Conservation (phyloP, 2,888 invertebrate species). For the Dryomyza anilis region DNA sequence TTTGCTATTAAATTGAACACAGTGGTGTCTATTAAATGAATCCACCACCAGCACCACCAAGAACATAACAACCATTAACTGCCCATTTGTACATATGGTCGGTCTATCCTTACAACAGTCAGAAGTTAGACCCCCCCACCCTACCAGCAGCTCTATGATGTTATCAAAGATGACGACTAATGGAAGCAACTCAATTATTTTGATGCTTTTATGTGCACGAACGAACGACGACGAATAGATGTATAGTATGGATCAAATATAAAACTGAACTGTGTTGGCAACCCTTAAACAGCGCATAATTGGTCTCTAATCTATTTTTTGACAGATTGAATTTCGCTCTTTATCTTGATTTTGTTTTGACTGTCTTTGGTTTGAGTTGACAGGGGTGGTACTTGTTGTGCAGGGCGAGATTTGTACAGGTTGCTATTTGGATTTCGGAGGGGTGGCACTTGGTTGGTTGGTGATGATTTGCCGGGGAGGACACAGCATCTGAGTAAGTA, state of each 20-base stretch:
- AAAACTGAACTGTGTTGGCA: constrained; percentile 32
- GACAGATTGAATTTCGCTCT: constrained; percentile 63
- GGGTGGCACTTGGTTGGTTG: not conserved
- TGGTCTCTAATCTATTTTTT: constrained; percentile 63
- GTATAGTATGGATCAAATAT: not conserved
- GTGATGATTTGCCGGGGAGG: not conserved
- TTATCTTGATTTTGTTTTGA: constrained; percentile 62
- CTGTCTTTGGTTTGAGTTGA: constrained; percentile 44
- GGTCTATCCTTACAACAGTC: not conserved
- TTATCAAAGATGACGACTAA: constrained; percentile 25
- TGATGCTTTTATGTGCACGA: constrained; percentile 33
- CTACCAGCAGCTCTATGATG: not conserved
- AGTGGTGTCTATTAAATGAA: constrained; percentile 53
- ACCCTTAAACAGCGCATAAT: constrained; percentile 59
- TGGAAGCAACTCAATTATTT: constrained; percentile 46
- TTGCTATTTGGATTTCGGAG: not conserved
- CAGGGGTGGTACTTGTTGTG: not conserved
- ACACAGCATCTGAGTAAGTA: not conserved
- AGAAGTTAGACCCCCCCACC: not conserved
- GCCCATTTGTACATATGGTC: not conserved
- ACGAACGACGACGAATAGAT: not conserved
- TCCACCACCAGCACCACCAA: constrained; percentile 27
- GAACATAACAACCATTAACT: not conserved
- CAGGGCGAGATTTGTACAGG: not conserved
- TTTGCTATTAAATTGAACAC: constrained; percentile 56